Conservation (phyloP, 2,888 invertebrate genomes). For the Acanthococcus lagerstroemiae region DNA sequence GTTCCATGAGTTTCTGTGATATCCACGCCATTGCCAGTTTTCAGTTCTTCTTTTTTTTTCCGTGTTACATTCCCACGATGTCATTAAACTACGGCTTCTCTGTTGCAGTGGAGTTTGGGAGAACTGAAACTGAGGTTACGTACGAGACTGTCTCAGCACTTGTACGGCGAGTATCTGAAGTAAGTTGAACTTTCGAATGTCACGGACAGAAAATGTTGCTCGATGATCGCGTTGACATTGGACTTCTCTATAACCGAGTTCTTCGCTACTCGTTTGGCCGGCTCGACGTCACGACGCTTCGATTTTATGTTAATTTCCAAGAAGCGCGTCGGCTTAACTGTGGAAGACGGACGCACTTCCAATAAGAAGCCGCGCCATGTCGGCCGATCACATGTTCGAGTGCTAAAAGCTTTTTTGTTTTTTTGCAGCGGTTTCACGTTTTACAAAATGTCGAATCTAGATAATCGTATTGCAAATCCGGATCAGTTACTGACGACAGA, state of each 20-base stretch:
- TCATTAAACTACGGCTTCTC: conserved; percentile 1
- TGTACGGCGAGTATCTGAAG: conserved; percentile 88
- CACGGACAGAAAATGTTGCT: no score
- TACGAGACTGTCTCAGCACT: conserved; percentile 72
- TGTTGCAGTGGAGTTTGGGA: conserved; percentile 68
- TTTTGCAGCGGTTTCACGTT: conserved; percentile 74
- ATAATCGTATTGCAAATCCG: conserved; percentile 88
- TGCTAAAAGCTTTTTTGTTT: not conserved
- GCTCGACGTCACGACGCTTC: no score
- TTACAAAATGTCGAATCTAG: conserved; percentile 91
- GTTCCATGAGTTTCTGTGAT: no score
- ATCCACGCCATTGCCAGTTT: no score
- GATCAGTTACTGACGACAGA: conserved; percentile 93
- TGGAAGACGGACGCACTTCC: not conserved
- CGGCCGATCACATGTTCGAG: not conserved
- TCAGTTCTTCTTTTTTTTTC: no score
- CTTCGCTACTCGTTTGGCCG: not conserved
- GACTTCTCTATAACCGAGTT: no score
- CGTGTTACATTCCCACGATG: conserved; percentile 11
- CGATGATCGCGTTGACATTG: no score
- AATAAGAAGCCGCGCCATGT: not conserved
- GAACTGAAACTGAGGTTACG: conserved; percentile 84
- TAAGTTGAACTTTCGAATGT: no score
- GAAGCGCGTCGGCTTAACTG: no score
- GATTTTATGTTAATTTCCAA: not conserved